Evolutionary conservation across 2,113 vertebrate species (phyloP), one percentile per base, ranked within the genome.

Genomic region (Corythornis vintsioides): DNA sequence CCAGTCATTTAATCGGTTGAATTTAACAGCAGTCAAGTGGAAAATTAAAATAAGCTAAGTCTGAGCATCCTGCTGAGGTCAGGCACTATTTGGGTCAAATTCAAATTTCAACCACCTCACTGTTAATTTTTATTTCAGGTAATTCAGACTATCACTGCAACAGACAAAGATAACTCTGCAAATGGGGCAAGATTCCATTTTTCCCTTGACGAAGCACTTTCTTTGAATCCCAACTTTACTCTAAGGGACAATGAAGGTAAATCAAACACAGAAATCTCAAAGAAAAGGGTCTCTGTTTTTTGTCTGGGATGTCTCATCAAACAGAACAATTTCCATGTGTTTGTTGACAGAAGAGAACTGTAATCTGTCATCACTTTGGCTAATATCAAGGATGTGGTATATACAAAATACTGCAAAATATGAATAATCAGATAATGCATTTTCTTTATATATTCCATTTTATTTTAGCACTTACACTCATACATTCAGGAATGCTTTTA

Each of bases 231-330:
- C 93, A 99, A 99, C 97, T 99, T 99, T 97, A 99, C 99, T 74
- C 95, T 99, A 81, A 99, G 98, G 97, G 98, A 99, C 96, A 99
- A 99, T 90, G 98, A 99, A 99, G 99, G 99, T 99, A 96, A 97
- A 92, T 81, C 38, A 85, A 89, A 88, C 11, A 47, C 7, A 52
- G 43, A 75, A 28, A 61, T 92, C 40, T 83, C 50, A 72, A 50
- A 73, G 18, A 91, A 91, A 56, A 28, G 29, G 0, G 5, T 28
- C 35, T 92, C 15, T 81, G 3, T 70, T 87, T 91, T 90, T 91
- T 90, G 11, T 66, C 52, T 86, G 48, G 16, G 29, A 6, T 86
- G 42, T 76, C 38, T 93, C n/a, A 45, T 3, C 87, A 16, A 90
- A 74, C 15, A 78, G n/a, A 93, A 52, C 13, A 69, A 40, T 92